Evolutionary conservation across 2,797 vertebrate species (phyloP).

Genomic region (Intellagama lesueurii): DNA sequence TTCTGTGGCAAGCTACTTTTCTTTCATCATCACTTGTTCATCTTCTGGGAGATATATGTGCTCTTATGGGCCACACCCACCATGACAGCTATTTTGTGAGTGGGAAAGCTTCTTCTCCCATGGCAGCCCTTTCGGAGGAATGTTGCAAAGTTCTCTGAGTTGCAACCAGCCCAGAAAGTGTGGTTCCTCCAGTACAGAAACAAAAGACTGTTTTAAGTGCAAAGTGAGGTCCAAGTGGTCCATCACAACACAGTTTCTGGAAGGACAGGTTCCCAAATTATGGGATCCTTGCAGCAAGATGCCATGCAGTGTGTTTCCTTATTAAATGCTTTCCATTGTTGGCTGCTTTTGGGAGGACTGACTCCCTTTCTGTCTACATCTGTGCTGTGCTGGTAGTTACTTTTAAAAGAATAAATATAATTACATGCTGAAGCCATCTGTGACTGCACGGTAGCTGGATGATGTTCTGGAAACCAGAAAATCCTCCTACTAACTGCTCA

Average conservation of each 20-base stretch:
- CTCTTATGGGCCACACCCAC: background rate
- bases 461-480: background rate
- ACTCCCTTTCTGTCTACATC: background rate
- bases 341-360: background rate
- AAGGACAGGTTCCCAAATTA: no score
- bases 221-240: no score
- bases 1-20: background rate
- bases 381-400: background rate
- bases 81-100: background rate
- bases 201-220: background rate
- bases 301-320: background rate
- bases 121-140: background rate
- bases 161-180: background rate
- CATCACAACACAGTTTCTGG: background rate
- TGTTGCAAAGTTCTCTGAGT: background rate
- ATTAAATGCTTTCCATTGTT: background rate
- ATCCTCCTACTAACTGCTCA: background rate
- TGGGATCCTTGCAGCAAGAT: background rate
- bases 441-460: background rate
- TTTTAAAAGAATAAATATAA: background rate
- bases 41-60: background rate
- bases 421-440: background rate
- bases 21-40: background rate
- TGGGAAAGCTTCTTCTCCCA: background rate
- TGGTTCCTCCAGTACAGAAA: background rate